Percentiles rank a stretch among this genome's conserved stretches.
These are phyloP conservation scores for Staurois parvus DNA, from an alignment of 2,797 vertebrate genomes.

Conservation along the genomic window DNA sequence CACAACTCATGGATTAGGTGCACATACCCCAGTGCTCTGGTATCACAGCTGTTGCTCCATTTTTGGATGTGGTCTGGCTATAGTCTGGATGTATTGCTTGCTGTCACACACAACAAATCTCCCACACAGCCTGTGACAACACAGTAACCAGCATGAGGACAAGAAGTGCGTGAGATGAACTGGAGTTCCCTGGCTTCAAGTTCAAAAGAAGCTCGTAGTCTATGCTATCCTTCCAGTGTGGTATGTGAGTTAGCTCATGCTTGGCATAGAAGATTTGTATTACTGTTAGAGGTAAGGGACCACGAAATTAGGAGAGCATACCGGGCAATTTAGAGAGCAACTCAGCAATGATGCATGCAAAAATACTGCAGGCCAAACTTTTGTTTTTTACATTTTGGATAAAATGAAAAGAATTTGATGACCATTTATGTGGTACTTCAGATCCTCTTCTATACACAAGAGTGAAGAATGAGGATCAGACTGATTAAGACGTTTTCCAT, in stretches of 20 bases:
- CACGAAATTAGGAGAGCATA: not conserved
- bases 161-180: not conserved
- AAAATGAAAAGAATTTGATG: no score
- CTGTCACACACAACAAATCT: slow-evolving; percentile 9
- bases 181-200: not conserved
- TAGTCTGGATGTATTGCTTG: not conserved
- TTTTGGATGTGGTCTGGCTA: slow-evolving; percentile 2
- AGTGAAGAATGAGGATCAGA: no score
- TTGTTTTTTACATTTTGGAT: not conserved
- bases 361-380: no score
- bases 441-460: no score
- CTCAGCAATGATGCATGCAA: not conserved
- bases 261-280: no score
- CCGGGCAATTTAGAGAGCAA: not conserved
- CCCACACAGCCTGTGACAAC: not conserved
- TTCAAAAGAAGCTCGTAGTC: not conserved
- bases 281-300: no score
- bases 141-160: not conserved
- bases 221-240: not conserved
- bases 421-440: no score
- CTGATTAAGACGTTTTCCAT: no score
- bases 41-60: not conserved
- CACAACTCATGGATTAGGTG: not conserved
- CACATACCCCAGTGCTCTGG: not conserved
- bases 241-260: not conserved